These are phyloP conservation scores for Rhabdophis nuchalis DNA, from an alignment of 2,797 vertebrate species.

Conservation along the genomic window DNA sequence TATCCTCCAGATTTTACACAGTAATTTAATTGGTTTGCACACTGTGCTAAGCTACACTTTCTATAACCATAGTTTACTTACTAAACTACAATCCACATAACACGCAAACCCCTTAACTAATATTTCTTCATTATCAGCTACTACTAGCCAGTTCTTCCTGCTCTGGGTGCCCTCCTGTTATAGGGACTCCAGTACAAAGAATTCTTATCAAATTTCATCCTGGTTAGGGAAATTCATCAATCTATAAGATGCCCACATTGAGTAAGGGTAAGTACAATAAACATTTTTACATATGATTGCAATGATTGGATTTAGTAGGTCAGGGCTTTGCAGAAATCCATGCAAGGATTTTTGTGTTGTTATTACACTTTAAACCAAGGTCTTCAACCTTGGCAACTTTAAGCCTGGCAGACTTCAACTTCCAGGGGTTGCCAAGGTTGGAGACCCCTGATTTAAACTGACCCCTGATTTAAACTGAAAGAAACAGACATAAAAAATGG, in stretches of 20 bases:
- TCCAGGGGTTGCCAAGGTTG: too few relatives aligned
- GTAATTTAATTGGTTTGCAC: not conserved
- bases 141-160: not conserved
- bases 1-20: not conserved
- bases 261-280: not conserved
- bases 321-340: constrained; percentile 26
- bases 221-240: not conserved
- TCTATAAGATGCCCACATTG: not conserved
- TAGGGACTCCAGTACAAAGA: not conserved
- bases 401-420: too few relatives aligned
- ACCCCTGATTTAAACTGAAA: constrained; percentile 38
- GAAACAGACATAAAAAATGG: constrained; percentile 33
- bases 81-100: not conserved
- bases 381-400: too few relatives aligned
- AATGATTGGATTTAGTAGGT: not conserved
- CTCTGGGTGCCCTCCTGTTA: not conserved
- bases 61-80: not conserved
- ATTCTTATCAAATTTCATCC: not conserved
- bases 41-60: not conserved
- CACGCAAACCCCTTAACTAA: not conserved
- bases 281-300: not conserved
- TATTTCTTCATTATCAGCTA: not conserved
- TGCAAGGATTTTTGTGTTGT: constrained; percentile 26
- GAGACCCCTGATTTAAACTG: constrained; percentile 11
- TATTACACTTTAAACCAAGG: constrained; percentile 34